phyloP scores from a whole-genome alignment of 2,797 vertebrate species.

The Brotula barbata region DNA sequence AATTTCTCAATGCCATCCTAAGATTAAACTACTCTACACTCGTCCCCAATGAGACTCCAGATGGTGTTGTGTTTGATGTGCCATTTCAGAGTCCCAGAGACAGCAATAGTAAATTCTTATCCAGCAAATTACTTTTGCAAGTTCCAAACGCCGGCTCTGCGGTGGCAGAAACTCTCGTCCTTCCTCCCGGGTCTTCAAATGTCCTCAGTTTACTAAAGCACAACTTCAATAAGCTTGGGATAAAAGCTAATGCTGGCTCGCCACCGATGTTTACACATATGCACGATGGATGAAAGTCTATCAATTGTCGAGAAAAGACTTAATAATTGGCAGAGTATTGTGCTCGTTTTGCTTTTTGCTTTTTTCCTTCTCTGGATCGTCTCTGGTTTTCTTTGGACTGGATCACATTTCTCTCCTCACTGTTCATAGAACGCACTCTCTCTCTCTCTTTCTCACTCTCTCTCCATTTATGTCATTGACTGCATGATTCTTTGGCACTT shows the following conservation, averaged over 20 bases:
- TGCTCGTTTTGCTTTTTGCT: no score
- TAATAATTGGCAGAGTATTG: no score
- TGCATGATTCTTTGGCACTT: no score
- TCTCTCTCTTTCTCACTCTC: no score
- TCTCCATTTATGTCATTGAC: no score
- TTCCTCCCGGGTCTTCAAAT: not conserved
- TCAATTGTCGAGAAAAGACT: no score
- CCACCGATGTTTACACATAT: not conserved
- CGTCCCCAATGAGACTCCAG: not conserved
- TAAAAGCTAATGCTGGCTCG: not conserved
- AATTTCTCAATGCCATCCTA: not conserved
- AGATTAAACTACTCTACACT: not conserved
- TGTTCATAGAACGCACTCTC: no score
- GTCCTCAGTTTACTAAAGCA: not conserved
- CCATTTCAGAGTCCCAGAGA: not conserved
- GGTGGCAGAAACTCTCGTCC: no score
- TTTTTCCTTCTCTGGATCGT: no score
- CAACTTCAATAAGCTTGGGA: not conserved
- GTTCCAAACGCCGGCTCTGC: no score
- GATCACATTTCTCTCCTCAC: no score
- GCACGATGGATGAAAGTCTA: not conserved
- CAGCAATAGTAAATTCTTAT: not conserved
- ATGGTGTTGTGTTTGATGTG: not conserved
- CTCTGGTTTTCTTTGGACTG: no score
- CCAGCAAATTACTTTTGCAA: not conserved